phyloP scores from a whole-genome alignment of 2,113 vertebrate genomes.

The Notechis scutatus region DNA sequence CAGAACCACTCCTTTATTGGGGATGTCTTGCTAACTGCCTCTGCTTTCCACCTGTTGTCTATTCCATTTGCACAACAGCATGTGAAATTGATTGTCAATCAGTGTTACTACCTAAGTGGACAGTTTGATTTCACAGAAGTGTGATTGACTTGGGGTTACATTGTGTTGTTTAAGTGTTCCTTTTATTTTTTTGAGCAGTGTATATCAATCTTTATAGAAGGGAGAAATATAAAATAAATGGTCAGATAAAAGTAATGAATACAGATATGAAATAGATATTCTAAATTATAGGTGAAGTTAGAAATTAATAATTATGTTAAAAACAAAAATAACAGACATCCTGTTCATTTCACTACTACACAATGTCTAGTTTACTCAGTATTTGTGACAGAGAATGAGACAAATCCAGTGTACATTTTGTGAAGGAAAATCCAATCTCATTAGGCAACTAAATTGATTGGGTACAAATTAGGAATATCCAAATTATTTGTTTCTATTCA shows the following conservation, averaged over 20 bases:
- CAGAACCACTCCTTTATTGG: too few species aligned
- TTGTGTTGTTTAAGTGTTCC: too few species aligned
- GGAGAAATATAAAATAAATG: not conserved
- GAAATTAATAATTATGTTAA: not conserved
- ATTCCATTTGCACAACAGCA: too few species aligned
- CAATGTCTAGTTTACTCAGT: not conserved
- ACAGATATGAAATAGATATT: not conserved
- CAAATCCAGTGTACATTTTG: not conserved
- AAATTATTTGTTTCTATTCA: not conserved
- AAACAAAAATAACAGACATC: not conserved
- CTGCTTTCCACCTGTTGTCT: too few species aligned
- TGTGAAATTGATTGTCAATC: too few species aligned
- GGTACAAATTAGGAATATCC: not conserved
- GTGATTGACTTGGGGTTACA: too few species aligned
- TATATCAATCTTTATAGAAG: not conserved
- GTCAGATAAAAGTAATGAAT: not conserved
- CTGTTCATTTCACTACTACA: not conserved
- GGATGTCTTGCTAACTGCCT: too few species aligned
- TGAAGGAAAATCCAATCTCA: not conserved
- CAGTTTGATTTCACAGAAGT: too few species aligned
- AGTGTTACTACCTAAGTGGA: too few species aligned
- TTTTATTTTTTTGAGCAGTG: not conserved
- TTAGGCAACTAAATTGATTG: not conserved
- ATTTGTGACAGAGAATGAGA: not conserved
- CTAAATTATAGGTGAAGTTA: not conserved